Evolutionary conservation across 1,140 invertebrate species (phyloP).

Genomic region (Asobara japonica): DNA sequence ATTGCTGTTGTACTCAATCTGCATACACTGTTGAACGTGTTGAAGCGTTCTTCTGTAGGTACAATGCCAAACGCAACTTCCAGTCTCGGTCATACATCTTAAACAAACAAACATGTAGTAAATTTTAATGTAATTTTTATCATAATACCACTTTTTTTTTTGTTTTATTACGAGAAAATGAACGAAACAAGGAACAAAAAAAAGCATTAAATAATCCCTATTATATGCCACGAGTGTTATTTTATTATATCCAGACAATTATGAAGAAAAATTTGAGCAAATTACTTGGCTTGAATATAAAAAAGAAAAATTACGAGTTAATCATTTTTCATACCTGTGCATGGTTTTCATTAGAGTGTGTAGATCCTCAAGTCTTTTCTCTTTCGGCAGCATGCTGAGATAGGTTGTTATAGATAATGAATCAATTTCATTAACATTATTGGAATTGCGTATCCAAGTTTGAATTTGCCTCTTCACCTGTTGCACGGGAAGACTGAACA

Average conservation of each 20-base stretch:
- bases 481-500: constrained; percentile 56
- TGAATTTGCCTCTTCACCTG: constrained; percentile 62
- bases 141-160: constrained; percentile 49
- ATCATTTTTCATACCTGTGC: constrained; percentile 54
- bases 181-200: constrained; percentile 25
- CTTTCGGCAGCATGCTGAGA: constrained; percentile 59
- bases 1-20: constrained; percentile 61
- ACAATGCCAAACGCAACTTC: constrained; percentile 63
- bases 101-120: constrained; percentile 47
- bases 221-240: constrained; percentile 26
- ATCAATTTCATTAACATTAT: constrained; percentile 57
- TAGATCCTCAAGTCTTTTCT: constrained; percentile 58
- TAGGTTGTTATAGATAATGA: constrained; percentile 60
- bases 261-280: neutral
- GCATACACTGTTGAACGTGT: constrained; percentile 63
- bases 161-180: constrained; percentile 44
- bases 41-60: constrained; percentile 61
- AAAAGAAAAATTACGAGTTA: neutral
- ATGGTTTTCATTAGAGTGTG: constrained; percentile 59
- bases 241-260: constrained; percentile 19
- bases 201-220: constrained; percentile 27
- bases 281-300: constrained; percentile 14
- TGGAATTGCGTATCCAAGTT: constrained; percentile 56
- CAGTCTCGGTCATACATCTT: constrained; percentile 60
- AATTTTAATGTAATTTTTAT: constrained; percentile 51